phyloP scores from a whole-genome alignment of 2,113 vertebrate genomes.

The Axis porcinus region DNA sequence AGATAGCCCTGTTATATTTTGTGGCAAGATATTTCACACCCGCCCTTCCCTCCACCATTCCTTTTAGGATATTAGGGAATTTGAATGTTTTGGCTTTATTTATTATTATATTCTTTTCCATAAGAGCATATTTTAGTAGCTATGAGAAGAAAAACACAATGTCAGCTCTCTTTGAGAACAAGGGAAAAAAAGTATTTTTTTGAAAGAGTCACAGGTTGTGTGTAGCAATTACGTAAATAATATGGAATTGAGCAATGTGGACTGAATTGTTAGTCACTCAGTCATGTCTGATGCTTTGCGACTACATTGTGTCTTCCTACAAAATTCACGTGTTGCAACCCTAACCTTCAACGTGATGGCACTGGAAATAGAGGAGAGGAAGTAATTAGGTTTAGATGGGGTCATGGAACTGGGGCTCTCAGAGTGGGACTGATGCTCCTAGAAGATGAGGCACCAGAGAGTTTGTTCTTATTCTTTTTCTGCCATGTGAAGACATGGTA shows the following conservation, averaged over 20 bases:
- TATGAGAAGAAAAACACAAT: neutral
- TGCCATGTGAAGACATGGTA: neutral
- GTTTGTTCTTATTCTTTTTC: neutral
- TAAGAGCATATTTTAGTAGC: neutral
- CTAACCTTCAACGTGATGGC: neutral
- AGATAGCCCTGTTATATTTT: neutral
- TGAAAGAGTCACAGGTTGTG: neutral
- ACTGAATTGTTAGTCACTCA: neutral
- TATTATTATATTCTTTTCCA: neutral
- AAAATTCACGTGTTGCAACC: neutral
- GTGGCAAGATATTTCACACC: neutral
- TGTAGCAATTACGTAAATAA: neutral
- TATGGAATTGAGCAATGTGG: neutral
- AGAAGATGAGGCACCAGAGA: neutral
- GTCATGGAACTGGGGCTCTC: neutral
- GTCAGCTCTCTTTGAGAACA: neutral
- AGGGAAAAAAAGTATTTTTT: neutral
- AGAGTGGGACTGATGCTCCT: neutral
- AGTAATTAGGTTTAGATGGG: neutral
- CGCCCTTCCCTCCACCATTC: neutral
- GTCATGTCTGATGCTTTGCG: neutral
- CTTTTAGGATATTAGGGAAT: neutral
- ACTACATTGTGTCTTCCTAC: neutral
- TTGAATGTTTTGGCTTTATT: neutral
- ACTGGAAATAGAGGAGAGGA: neutral